Evolutionary conservation across 2,888 invertebrate species (phyloP).

Genomic region (Clunio marinus): DNA sequence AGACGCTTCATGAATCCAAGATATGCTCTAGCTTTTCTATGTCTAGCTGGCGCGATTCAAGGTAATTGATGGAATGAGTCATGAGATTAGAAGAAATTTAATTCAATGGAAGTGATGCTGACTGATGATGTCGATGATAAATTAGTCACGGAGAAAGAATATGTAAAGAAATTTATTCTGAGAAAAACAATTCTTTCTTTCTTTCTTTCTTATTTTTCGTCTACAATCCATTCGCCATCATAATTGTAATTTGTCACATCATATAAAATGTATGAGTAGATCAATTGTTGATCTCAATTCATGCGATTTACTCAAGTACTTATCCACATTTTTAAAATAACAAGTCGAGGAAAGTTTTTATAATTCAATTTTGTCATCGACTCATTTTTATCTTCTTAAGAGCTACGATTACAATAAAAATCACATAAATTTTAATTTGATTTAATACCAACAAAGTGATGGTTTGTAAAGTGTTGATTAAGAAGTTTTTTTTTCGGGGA

Average conservation of each 20-base stretch:
- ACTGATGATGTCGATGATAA: conserved; percentile 39
- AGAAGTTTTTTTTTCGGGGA: background rate
- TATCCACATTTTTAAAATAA: too few species aligned
- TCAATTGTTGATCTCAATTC: conserved; percentile 3
- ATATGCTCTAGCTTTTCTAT: conserved; percentile 76
- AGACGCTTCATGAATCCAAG: conserved; percentile 69
- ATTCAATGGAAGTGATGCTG: conserved; percentile 17
- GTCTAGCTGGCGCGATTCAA: conserved; percentile 76
- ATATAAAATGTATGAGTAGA: background rate
- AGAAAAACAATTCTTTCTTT: background rate
- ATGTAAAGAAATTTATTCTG: background rate
- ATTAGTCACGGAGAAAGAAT: conserved; percentile 38
- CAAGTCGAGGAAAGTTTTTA: background rate
- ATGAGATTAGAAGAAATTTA: background rate
- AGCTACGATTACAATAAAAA: conserved; percentile 17
- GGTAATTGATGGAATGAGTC: conserved; percentile 53
- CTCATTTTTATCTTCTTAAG: background rate
- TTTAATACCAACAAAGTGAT: conserved; percentile 13
- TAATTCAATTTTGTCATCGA: background rate
- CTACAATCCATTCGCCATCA: too few species aligned
- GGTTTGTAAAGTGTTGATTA: too few species aligned
- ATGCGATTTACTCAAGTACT: background rate
- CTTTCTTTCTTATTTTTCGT: too few species aligned
- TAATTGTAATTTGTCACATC: background rate
- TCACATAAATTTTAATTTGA: conserved; percentile 37